Percentiles rank a stretch among this genome's conserved stretches.
Conservation (phyloP, 2,888 invertebrate species). For the Macaria notata region DNA sequence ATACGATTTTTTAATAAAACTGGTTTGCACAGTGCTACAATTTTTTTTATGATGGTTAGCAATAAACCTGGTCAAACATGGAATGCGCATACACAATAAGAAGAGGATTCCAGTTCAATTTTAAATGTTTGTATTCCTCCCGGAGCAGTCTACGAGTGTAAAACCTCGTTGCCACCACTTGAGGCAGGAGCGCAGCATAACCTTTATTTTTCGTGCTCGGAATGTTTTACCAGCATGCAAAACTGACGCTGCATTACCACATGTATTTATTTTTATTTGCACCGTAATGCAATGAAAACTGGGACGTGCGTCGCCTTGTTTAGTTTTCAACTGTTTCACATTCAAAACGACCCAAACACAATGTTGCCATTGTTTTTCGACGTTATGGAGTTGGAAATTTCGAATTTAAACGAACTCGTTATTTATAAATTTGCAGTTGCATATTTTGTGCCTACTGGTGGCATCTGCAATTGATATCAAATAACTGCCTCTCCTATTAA, state of each 20-base stretch:
- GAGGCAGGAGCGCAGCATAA: constrained; percentile 8
- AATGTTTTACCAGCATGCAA: constrained; percentile 16
- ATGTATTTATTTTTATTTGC: constrained; percentile 18
- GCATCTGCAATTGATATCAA: too few relatives aligned
- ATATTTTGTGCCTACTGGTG: too few relatives aligned
- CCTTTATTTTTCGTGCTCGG: constrained; percentile 21
- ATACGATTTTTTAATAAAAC: too few relatives aligned
- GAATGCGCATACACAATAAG: too few relatives aligned
- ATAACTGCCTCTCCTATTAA: too few relatives aligned
- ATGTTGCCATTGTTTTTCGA: not conserved
- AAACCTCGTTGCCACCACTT: constrained; percentile 4
- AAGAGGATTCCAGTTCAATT: not conserved
- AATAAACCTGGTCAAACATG: too few relatives aligned
- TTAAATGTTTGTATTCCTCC: not conserved
- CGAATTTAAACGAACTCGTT: too few relatives aligned
- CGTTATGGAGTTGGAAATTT: not conserved
- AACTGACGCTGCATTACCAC: constrained; percentile 16
- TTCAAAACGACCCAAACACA: constrained; percentile 4
- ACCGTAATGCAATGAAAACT: constrained; percentile 18
- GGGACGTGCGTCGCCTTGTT: constrained; percentile 5
- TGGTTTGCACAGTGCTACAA: too few relatives aligned
- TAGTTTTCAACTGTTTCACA: constrained; percentile 17
- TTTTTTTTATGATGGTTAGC: too few relatives aligned
- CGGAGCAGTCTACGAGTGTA: not conserved
- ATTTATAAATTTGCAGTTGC: too few relatives aligned